Conservation (phyloP, 2,888 invertebrate genomes). For the Drosophila dives region DNA sequence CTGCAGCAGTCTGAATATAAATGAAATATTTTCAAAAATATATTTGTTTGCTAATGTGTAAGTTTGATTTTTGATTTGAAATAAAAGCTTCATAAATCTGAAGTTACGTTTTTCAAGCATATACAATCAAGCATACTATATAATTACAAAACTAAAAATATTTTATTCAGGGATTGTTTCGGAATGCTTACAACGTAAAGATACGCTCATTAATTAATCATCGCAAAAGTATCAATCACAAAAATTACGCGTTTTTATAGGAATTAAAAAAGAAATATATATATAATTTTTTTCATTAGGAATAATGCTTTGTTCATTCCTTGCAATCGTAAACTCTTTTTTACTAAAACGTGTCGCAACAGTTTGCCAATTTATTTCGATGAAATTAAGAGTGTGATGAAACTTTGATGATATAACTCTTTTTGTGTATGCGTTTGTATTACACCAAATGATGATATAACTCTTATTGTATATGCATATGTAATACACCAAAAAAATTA, state of each 20-base stretch:
- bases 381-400: background rate
- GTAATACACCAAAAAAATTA: background rate
- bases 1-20: background rate
- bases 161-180: background rate
- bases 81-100: background rate
- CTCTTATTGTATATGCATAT: background rate
- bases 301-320: background rate
- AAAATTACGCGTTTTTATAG: background rate
- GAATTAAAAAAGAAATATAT: background rate
- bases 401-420: background rate
- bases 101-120: background rate
- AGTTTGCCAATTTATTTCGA: background rate
- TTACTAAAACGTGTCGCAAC: background rate
- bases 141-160: background rate
- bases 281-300: background rate
- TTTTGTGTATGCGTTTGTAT: background rate
- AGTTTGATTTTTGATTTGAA: background rate
- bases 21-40: background rate
- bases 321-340: background rate
- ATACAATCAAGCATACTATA: background rate
- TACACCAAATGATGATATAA: background rate
- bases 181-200: background rate
- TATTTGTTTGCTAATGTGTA: background rate
- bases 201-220: background rate
- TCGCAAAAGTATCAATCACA: background rate